phyloP scores from a whole-genome alignment of 2,888 invertebrate genomes.

The Notodonta dromedarius region DNA sequence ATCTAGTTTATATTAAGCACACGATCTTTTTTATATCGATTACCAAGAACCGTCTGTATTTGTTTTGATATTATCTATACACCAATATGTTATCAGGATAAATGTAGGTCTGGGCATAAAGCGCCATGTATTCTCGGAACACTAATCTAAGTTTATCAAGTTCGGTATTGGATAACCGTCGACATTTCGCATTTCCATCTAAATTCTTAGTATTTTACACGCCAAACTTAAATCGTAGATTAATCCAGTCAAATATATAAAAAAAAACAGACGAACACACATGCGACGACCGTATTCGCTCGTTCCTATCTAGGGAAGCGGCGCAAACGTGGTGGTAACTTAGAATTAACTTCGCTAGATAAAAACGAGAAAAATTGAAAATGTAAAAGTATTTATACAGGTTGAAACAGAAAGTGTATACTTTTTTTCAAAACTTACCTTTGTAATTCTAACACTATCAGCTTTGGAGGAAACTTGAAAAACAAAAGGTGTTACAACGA shows the following conservation, averaged over 20 bases:
- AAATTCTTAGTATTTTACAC: slow-evolving; percentile 28
- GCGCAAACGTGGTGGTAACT: not conserved
- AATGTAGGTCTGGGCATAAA: slow-evolving; percentile 3
- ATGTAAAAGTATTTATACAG: not conserved
- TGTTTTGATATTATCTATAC: not conserved
- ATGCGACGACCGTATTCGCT: slow-evolving; percentile 41
- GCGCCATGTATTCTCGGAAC: not conserved
- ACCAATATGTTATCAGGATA: slow-evolving; percentile 1
- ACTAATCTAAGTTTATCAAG: slow-evolving; percentile 26
- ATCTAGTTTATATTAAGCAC: not conserved
- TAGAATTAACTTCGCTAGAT: slow-evolving; percentile 12
- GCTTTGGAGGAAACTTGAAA: no score
- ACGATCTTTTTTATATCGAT: not conserved
- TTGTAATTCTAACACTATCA: no score
- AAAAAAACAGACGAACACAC: slow-evolving; percentile 37
- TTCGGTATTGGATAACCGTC: slow-evolving; percentile 33
- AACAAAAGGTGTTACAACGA: no score
- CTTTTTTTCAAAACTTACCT: no score
- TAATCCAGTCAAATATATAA: slow-evolving; percentile 38
- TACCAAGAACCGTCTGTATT: not conserved
- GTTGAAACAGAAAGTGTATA: no score
- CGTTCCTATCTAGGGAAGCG: slow-evolving; percentile 18
- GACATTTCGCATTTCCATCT: slow-evolving; percentile 20
- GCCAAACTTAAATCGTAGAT: slow-evolving; percentile 31
- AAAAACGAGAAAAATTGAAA: slow-evolving; percentile 25